Evolutionary conservation across 2,888 invertebrate species (phyloP).

Genomic region (Trachelus stipa): DNA sequence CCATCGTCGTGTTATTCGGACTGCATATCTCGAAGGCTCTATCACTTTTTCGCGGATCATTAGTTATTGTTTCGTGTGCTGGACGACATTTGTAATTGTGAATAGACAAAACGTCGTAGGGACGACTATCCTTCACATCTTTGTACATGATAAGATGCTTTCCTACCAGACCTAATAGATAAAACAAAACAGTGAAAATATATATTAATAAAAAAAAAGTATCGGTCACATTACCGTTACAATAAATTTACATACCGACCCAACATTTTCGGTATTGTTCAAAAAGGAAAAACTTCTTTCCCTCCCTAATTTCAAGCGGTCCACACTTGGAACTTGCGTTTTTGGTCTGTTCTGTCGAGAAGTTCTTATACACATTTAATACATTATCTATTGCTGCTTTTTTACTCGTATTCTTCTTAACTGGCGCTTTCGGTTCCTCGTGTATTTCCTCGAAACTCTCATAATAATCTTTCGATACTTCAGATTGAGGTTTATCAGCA

Average conservation of each 20-base stretch:
- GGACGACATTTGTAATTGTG: slow-evolving; percentile 56
- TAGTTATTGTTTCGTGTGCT: slow-evolving; percentile 44
- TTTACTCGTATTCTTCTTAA: neutral
- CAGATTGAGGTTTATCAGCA: slow-evolving; percentile 29
- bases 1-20: slow-evolving; percentile 56
- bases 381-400: slow-evolving; percentile 14
- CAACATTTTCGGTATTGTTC: slow-evolving; percentile 49
- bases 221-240: neutral
- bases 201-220: neutral
- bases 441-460: slow-evolving; percentile 44
- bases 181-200: neutral
- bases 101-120: slow-evolving; percentile 49
- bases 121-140: slow-evolving; percentile 52
- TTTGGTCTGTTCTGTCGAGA: slow-evolving; percentile 45
- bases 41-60: slow-evolving; percentile 53
- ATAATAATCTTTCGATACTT: slow-evolving; percentile 38
- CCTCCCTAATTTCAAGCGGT: slow-evolving; percentile 39
- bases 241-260: slow-evolving; percentile 43
- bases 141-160: slow-evolving; percentile 55
- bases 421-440: neutral
- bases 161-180: slow-evolving; percentile 47
- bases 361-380: slow-evolving; percentile 43
- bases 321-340: slow-evolving; percentile 51
- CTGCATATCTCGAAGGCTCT: slow-evolving; percentile 58
- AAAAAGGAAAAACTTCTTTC: slow-evolving; percentile 46